Percentiles rank a stretch among this genome's conserved stretches.
Conservation (phyloP, 1,140 invertebrate genomes). For the Calephelis nemesis region DNA sequence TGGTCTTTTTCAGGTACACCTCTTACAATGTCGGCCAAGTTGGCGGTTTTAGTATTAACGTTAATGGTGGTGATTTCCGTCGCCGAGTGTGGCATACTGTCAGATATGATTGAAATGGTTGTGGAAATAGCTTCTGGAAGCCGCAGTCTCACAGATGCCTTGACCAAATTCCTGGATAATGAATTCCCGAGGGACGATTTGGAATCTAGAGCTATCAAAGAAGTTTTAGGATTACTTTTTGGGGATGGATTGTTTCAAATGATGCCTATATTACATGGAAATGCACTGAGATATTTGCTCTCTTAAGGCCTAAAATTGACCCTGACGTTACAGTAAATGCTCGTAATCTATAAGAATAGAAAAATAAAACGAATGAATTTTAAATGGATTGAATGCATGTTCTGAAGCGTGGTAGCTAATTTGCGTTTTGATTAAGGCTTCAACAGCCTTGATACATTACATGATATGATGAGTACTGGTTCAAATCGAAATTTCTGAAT, state of each 20-base stretch:
- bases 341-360: too few relatives aligned
- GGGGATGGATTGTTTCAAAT: conserved; percentile 34
- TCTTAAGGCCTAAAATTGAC: too few relatives aligned
- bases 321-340: too few relatives aligned
- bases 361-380: too few relatives aligned
- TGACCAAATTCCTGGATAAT: conserved; percentile 51
- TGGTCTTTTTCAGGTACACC: not conserved
- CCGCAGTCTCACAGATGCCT: conserved; percentile 47
- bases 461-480: too few relatives aligned
- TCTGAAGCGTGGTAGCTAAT: too few relatives aligned
- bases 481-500: too few relatives aligned
- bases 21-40: not conserved
- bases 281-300: too few relatives aligned
- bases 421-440: too few relatives aligned
- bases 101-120: conserved; percentile 33
- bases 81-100: not conserved
- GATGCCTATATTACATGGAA: too few relatives aligned
- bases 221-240: conserved; percentile 48
- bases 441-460: too few relatives aligned
- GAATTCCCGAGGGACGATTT: conserved; percentile 59
- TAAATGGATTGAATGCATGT: too few relatives aligned
- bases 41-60: not conserved
- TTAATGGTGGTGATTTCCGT: not conserved
- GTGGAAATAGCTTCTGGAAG: conserved; percentile 26
- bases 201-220: conserved; percentile 52